Conservation (phyloP, 2,888 invertebrate species). For the Cryptocephalus moraei region DNA sequence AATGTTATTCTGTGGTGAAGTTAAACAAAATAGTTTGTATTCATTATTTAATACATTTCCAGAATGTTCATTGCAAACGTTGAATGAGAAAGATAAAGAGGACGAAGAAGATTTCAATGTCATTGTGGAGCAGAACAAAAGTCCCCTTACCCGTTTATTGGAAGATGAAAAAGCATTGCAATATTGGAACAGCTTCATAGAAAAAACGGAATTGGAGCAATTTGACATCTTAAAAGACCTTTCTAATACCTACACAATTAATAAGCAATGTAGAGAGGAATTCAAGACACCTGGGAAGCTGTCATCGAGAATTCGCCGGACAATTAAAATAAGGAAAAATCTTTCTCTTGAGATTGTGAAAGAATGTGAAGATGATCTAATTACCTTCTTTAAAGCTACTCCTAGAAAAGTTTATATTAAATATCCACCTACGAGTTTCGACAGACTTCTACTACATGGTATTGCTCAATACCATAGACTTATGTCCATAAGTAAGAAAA, state of each 20-base stretch:
- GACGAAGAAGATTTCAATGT: constrained; percentile 18
- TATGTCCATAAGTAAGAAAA: constrained; percentile 24
- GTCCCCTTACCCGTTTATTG: constrained; percentile 25
- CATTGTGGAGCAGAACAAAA: constrained; percentile 24
- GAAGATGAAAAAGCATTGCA: constrained; percentile 24
- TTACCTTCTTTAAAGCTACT: constrained; percentile 23
- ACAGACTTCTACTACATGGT: constrained; percentile 28
- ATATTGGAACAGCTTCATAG: constrained; percentile 28
- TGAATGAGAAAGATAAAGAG: constrained; percentile 22
- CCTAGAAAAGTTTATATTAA: constrained; percentile 22
- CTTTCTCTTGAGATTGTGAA: constrained; percentile 23
- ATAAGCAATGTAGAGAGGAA: too few species aligned
- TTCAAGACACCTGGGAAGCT: constrained; percentile 17
- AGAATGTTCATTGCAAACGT: constrained; percentile 24
- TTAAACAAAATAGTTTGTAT: too few species aligned
- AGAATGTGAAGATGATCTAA: constrained; percentile 22
- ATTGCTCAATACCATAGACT: constrained; percentile 31
- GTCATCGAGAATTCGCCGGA: constrained; percentile 26
- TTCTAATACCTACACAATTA: constrained; percentile 9
- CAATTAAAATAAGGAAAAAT: constrained; percentile 27
- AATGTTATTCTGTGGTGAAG: too few species aligned
- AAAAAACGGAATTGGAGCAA: constrained; percentile 29
- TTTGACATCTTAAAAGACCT: constrained; percentile 16
- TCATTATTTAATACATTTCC: background rate
- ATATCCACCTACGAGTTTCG: constrained; percentile 25